These are phyloP conservation scores for Boulengerochromis microlepis DNA, from an alignment of 2,113 vertebrate genomes.

Conservation along the genomic window DNA sequence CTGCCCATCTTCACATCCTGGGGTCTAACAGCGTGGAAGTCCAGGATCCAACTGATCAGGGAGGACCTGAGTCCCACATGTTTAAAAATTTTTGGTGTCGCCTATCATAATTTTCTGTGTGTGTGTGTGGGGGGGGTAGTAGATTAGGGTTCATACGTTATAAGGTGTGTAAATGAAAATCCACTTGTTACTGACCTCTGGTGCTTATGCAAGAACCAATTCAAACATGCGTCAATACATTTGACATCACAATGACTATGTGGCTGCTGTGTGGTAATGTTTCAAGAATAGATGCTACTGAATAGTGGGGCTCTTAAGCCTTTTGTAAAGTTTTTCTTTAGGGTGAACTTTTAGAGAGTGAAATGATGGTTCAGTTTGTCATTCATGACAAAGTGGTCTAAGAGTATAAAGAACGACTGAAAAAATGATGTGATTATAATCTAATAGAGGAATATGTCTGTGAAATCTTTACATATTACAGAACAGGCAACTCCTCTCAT, in stretches of 20 bases:
- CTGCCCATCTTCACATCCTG: background rate
- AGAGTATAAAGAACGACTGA: background rate
- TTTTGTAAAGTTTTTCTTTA: background rate
- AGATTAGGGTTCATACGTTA: background rate
- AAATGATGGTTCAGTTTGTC: background rate
- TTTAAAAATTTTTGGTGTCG: background rate
- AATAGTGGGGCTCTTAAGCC: background rate
- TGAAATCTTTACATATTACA: background rate
- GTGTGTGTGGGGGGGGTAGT: background rate
- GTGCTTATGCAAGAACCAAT: background rate
- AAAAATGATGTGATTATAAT: background rate
- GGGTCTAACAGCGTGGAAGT: background rate
- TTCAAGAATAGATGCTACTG: background rate
- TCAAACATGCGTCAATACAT: fast-evolving
- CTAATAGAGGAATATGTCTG: background rate
- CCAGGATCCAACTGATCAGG: background rate
- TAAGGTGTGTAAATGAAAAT: background rate
- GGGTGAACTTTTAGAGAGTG: background rate
- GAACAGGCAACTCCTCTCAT: background rate
- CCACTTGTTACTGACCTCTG: background rate
- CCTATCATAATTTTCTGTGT: background rate
- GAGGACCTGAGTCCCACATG: background rate
- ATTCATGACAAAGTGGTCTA: background rate
- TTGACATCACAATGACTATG: background rate
- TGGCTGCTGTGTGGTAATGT: background rate